Evolutionary conservation across 1,140 invertebrate species (phyloP).

Genomic region (Drosophila ambigua): DNA sequence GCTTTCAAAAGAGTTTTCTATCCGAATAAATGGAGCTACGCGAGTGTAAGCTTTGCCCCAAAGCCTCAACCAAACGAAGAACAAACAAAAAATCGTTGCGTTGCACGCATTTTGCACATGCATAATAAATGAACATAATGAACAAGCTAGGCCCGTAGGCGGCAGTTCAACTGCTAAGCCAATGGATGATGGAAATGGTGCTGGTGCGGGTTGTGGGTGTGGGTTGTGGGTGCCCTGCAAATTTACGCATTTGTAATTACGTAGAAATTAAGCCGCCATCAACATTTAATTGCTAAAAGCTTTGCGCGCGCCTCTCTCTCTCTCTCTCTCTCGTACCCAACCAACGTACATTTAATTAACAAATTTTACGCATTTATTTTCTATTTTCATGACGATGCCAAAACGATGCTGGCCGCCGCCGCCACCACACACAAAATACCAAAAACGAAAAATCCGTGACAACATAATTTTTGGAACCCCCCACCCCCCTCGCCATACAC

Average conservation of each 20-base stretch:
- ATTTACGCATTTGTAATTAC: slow-evolving; percentile 80
- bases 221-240: slow-evolving; percentile 1
- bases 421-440: slow-evolving; percentile 16
- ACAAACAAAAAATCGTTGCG: slow-evolving; percentile 15
- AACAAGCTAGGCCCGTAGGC: too few species aligned
- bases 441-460: slow-evolving; percentile 37
- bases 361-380: slow-evolving; percentile 83
- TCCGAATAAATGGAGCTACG: slow-evolving; percentile 31
- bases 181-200: slow-evolving; percentile 44
- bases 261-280: slow-evolving; percentile 76
- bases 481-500: not conserved
- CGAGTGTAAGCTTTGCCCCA: not conserved
- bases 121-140: slow-evolving; percentile 69
- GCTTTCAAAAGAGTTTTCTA: slow-evolving; percentile 10
- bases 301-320: slow-evolving; percentile 8
- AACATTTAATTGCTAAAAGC: slow-evolving; percentile 79
- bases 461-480: slow-evolving; percentile 67
- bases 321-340: too few species aligned
- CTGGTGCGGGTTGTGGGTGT: too few species aligned
- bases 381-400: slow-evolving; percentile 67
- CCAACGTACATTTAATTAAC: slow-evolving; percentile 76
- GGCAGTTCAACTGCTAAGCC: slow-evolving; percentile 35
- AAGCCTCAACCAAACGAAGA: slow-evolving; percentile 28
- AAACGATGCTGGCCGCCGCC: slow-evolving; percentile 15
- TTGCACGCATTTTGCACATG: slow-evolving; percentile 68